Evolutionary conservation across 2,113 vertebrate species (phyloP), one percentile per base, ranked within the genome.

Genomic region (Rhea pennata): DNA sequence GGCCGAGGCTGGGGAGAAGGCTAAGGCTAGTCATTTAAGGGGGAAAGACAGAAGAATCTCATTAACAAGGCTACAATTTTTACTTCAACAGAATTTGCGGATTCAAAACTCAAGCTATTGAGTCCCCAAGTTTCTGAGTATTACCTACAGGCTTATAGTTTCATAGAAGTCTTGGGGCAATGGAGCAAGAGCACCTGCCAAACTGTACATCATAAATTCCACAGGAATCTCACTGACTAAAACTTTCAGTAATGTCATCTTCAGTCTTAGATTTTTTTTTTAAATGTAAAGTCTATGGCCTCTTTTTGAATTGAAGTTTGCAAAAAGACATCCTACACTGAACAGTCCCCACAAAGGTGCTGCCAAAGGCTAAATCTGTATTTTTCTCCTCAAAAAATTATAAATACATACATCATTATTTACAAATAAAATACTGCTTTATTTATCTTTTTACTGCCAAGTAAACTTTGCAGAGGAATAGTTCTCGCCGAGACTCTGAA

Each of bases 131-230:
- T 3, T 67, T 69, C 31, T 51, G 39, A 14, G n/a, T 76, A 40
- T 12, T 64, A 50, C 31, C 59, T 58, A 42, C 1, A 1, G 61
- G 26, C 22, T 81, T 12, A 3, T 0, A 14, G 58, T 33, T 12
- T 33, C 1, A 0, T 1, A 2, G 44, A 7, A 22, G 6, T 31
- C 42, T 24, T 44, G 9, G 42, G 7, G 42, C 74, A 22, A 4
- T 0, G 1, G 64, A 31, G 42, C n/a, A 26, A 78, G 31, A 84
- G 22, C 33, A 12, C 3, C 1, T 13, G 33, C 15, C 31, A 6
- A 4, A 13, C 24, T 7, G 9, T 6, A 26, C 39, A 46, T 5
- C 44, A 44, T 50, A 61, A 87, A 67, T 61, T 56, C 62, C 50
- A 20, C 33, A 6, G 10, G 67, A 27, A 8, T 27, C 1, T 48